Evolutionary conservation across 2,113 vertebrate species (phyloP), one percentile per base, ranked within the genome.

Genomic region (Neomonachus schauinslandi): DNA sequence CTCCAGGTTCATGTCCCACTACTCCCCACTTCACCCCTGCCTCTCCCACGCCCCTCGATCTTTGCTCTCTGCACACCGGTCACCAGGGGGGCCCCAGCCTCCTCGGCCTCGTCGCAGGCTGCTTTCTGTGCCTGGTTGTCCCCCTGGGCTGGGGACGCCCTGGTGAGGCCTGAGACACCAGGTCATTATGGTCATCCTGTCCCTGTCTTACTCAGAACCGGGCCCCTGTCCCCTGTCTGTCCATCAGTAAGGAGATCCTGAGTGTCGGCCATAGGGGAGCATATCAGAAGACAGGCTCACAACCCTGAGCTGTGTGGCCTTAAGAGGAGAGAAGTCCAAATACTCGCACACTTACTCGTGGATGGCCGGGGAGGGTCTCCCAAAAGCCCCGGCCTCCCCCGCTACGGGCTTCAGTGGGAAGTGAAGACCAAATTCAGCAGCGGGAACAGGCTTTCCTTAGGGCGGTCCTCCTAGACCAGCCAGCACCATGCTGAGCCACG

Each of bases 401-500:
- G 14, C n/a, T 83, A 49, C 0, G 6, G 46, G 36, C 86, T 67
- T 77, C 31, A 15, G 2, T 7, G 79, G 33, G 12, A 77, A 26
- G 18, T 15, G 1, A 87, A 61, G 49, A 26, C 6, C 9, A 15
- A 63, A 46, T 28, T 85, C 46, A 11, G 13, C 13, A 19, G n/a
- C 10, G 28, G 74, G 57, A 39, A n/a, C 9, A 61, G 33, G n/a
- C 46, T 8, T 46, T 55, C 36, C 49, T n/a, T 14, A 22, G 36
- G 22, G 26, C 59, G 55, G 19, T 51, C 7, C 14, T 33, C 59
- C 28, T 31, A 14, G 24, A 28, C 2, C n/a, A 1, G 26, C 2
- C 0, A 3, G 33, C 59, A 9, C 18, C 39, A 21, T 2, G 14
- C 21, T 11, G 36, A 59, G 51, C 79, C 79, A 14, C 4, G 10